Percentiles rank a stretch among this genome's conserved stretches.
Conservation (phyloP, 1,140 invertebrate species). For the Ceratosolen fusciceps region DNA sequence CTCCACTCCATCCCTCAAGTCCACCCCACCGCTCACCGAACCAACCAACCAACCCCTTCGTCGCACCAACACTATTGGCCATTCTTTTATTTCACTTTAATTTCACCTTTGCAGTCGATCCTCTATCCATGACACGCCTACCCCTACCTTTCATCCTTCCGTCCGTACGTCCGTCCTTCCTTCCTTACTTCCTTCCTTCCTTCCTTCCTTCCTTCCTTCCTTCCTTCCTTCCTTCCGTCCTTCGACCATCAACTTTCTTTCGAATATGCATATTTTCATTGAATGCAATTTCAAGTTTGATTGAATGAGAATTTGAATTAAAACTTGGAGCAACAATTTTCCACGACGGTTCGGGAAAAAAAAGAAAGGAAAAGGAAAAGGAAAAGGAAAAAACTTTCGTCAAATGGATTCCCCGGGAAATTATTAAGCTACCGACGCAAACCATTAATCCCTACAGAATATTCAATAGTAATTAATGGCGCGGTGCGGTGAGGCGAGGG, state of each 20-base stretch:
- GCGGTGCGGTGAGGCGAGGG: neutral
- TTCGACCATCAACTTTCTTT: neutral
- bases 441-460: too few species aligned
- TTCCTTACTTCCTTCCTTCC: too few species aligned
- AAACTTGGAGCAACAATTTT: neutral
- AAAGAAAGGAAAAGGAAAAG: too few species aligned
- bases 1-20: neutral
- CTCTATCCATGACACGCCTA: neutral
- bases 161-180: too few species aligned
- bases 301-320: neutral
- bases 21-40: too few species aligned
- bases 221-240: neutral
- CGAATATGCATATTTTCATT: too few species aligned
- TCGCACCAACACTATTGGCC: too few species aligned
- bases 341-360: neutral
- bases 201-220: neutral
- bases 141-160: too few species aligned
- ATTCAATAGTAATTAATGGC: too few species aligned
- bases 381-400: neutral
- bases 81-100: neutral
- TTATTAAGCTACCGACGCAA: neutral
- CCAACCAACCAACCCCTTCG: too few species aligned
- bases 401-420: neutral
- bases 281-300: neutral
- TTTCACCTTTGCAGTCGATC: neutral